Conservation (phyloP, 2,797 vertebrate genomes). For the Iguana delicatissima region DNA sequence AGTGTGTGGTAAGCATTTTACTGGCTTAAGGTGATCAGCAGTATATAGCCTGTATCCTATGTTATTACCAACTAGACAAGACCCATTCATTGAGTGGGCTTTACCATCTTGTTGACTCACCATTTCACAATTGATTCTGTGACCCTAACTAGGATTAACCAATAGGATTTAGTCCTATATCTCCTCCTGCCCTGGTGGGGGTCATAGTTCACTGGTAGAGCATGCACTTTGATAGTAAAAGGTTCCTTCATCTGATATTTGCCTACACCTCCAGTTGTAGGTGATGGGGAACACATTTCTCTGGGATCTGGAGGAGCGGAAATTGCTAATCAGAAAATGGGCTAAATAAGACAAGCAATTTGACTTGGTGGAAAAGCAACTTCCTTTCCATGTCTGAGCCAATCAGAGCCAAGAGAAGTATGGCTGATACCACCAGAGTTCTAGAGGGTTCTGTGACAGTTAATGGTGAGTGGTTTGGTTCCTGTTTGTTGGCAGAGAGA, state of each 20-base stretch:
- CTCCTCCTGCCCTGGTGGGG: neutral
- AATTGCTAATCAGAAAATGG: neutral
- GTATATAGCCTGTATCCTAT: neutral
- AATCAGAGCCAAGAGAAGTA: neutral
- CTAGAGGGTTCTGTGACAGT: constrained; percentile 20
- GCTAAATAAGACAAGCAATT: neutral
- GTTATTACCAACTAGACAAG: too few species aligned
- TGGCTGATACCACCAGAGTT: neutral
- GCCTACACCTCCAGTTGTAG: neutral
- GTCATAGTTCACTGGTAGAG: neutral
- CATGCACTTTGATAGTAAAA: neutral
- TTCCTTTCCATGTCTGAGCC: neutral
- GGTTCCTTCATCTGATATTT: neutral
- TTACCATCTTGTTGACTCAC: too few species aligned
- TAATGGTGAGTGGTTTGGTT: accelerated
- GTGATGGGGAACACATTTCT: neutral
- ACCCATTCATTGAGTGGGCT: too few species aligned
- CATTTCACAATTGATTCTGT: too few species aligned
- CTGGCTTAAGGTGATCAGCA: neutral
- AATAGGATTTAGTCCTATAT: neutral
- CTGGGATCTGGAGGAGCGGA: neutral
- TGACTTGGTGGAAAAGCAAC: neutral
- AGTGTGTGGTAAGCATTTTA: neutral
- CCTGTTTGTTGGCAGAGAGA: constrained; percentile 18
- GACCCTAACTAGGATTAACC: too few species aligned